Conservation (phyloP, 2,113 vertebrate genomes). For the Sterrhoptilus dennistouni region DNA sequence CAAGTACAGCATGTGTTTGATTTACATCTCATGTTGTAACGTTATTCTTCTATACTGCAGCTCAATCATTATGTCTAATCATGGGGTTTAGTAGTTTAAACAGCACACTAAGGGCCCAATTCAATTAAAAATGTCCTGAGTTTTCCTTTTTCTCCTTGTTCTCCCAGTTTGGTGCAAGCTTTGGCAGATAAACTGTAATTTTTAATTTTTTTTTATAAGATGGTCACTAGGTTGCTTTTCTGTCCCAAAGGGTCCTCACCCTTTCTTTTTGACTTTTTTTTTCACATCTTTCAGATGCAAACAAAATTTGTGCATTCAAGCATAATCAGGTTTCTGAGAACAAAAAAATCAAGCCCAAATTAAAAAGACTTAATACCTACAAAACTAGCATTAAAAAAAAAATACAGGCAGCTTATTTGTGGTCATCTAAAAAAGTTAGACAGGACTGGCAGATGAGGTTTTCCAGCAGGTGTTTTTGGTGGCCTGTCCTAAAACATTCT, state of each 20-base stretch:
- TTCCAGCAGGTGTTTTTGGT: not conserved
- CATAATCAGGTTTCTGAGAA: not conserved
- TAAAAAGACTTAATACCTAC: not conserved
- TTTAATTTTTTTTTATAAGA: not conserved
- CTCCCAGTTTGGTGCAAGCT: not conserved
- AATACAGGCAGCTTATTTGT: not conserved
- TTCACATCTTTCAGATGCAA: not conserved
- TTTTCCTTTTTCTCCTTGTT: not conserved
- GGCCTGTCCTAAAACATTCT: not conserved
- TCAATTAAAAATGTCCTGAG: slow-evolving; percentile 55
- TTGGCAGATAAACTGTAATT: not conserved
- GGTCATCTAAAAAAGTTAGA: not conserved
- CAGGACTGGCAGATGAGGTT: not conserved
- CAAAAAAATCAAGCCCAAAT: not conserved
- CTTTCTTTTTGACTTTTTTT: not conserved
- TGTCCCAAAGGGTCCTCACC: not conserved
- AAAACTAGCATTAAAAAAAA: not conserved
- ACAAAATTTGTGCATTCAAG: not conserved
- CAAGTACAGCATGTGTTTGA: not conserved
- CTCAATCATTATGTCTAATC: slow-evolving; percentile 47
- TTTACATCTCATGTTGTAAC: slow-evolving; percentile 7
- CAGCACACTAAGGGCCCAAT: slow-evolving; percentile 34
- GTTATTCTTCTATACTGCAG: not conserved
- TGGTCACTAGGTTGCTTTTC: not conserved
- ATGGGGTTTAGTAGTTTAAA: slow-evolving; percentile 29